Evolutionary conservation across 2,113 vertebrate genomes (phyloP).

Genomic region (Narcine bancroftii): DNA sequence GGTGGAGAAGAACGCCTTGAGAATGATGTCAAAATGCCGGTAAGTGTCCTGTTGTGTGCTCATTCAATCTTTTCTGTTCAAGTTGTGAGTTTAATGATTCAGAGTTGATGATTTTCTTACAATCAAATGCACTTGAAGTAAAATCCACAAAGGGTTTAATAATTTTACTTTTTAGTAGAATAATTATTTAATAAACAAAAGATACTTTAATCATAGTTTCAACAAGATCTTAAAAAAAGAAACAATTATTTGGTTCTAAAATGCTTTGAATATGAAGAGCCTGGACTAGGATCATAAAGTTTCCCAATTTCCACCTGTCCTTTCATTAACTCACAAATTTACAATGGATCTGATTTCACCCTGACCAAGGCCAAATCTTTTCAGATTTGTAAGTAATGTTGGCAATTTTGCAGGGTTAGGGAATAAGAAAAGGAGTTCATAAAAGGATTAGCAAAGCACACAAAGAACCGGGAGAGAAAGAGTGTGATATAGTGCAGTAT

Average conservation of each 20-base stretch:
- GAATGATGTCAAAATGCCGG: constrained; percentile 48
- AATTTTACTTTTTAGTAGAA: neutral
- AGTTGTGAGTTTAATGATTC: neutral
- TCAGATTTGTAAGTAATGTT: too few species aligned
- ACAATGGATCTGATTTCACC: neutral
- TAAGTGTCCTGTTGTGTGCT: constrained; percentile 52
- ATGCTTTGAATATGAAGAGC: neutral
- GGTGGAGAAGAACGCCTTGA: constrained; percentile 51
- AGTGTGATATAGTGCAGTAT: too few species aligned
- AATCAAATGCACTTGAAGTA: neutral
- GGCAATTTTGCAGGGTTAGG: too few species aligned
- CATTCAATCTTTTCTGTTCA: neutral
- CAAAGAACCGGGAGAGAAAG: too few species aligned
- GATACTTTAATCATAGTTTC: neutral
- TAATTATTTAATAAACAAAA: neutral
- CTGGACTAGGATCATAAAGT: neutral
- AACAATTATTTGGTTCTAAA: too few species aligned
- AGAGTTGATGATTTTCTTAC: neutral
- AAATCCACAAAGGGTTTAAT: neutral
- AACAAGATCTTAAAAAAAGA: neutral
- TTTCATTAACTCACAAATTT: neutral
- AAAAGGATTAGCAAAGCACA: too few species aligned
- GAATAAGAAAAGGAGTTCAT: too few species aligned
- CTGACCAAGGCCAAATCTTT: too few species aligned
- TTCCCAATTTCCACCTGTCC: neutral